Evolutionary conservation across 1,140 invertebrate species (phyloP).

Genomic region (Hyposmocoma kahamanoa): DNA sequence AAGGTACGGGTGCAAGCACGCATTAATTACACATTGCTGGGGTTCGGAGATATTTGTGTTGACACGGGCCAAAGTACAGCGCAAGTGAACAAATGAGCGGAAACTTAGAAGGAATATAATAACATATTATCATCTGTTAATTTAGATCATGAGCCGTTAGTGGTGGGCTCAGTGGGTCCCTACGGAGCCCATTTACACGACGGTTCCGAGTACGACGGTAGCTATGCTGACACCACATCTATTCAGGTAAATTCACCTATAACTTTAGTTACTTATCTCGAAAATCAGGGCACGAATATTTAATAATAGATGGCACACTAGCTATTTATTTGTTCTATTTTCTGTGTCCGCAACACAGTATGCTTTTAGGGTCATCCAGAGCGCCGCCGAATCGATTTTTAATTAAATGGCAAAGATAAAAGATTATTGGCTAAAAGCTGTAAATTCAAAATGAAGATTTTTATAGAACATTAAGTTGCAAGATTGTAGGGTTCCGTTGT

Average conservation of each 20-base stretch:
- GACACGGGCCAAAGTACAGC: conserved; percentile 3
- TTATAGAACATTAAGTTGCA: conserved; percentile 34
- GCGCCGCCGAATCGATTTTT: conserved; percentile 23
- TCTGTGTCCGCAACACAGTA: conserved; percentile 11
- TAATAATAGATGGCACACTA: conserved; percentile 8
- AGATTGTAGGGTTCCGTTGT: conserved; percentile 25
- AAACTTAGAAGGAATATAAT: background rate
- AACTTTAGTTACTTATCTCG: too few species aligned
- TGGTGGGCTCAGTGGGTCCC: conserved; percentile 91
- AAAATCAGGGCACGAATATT: conserved; percentile 16
- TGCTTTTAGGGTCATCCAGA: conserved; percentile 23
- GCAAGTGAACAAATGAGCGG: conserved; percentile 2
- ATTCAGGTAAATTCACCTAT: conserved; percentile 63
- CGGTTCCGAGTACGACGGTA: conserved; percentile 92
- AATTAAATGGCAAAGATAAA: conserved; percentile 35
- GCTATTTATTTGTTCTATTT: conserved; percentile 28
- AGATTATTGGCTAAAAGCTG: conserved; percentile 36
- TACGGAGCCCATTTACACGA: conserved; percentile 92
- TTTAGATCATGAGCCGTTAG: conserved; percentile 69
- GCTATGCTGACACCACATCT: conserved; percentile 82
- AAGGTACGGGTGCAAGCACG: conserved; percentile 50
- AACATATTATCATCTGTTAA: background rate
- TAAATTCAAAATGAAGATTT: conserved; percentile 43
- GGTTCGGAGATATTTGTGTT: conserved; percentile 39
- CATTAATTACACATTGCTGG: conserved; percentile 58